phyloP scores from a whole-genome alignment of 2,797 vertebrate genomes.

The Phrynocephalus guinanensis region DNA sequence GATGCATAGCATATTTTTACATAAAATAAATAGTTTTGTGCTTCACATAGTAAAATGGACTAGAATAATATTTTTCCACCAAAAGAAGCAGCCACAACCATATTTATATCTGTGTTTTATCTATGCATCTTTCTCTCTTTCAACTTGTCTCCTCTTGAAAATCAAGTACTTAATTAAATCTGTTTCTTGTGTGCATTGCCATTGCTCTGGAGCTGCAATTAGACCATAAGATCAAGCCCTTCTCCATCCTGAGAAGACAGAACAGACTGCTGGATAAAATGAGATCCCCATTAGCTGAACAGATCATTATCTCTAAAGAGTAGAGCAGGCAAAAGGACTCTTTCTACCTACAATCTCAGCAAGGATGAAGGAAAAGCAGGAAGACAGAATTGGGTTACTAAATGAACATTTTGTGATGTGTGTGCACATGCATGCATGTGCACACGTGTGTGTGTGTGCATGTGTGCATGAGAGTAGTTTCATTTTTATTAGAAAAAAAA shows the following conservation, averaged over 20 bases:
- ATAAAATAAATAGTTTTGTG: not conserved
- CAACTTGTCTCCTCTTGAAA: conserved; percentile 14
- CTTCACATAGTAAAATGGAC: not conserved
- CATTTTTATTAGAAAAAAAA: conserved; percentile 11
- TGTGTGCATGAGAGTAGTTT: not conserved
- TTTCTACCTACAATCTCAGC: conserved; percentile 25
- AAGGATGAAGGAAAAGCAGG: conserved; percentile 17
- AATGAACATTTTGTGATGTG: conserved; percentile 13
- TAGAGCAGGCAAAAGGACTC: conserved; percentile 22
- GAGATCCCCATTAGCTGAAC: conserved; percentile 1
- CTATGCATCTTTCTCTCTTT: not conserved
- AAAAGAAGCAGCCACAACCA: not conserved
- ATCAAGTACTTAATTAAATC: conserved; percentile 7
- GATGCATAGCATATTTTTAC: not conserved
- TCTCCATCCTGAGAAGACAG: conserved; percentile 46
- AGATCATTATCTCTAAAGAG: conserved; percentile 12
- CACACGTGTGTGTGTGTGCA: no score
- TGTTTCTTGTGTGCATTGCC: not conserved
- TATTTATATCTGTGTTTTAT: conserved; percentile 6
- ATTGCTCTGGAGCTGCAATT: conserved; percentile 31
- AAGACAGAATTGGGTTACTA: conserved; percentile 17
- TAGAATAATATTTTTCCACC: no score
- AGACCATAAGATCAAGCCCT: conserved; percentile 27
- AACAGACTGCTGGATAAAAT: conserved; percentile 29
- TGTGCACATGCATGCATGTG: not conserved